phyloP scores from a whole-genome alignment of 2,797 vertebrate species.

The Gastrophryne carolinensis region DNA sequence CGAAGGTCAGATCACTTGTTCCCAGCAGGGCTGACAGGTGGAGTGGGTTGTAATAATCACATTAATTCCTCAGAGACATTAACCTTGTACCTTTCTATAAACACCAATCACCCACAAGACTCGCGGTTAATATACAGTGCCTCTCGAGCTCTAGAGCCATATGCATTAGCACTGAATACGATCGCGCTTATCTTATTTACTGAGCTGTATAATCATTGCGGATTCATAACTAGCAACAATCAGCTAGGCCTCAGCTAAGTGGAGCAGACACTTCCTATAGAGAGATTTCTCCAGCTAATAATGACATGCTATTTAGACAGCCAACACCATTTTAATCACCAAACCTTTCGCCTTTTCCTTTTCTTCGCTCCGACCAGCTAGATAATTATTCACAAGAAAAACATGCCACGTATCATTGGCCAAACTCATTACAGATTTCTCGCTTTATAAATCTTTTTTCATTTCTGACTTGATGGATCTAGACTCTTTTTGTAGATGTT shows the following conservation, averaged over 20 bases:
- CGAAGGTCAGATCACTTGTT: constrained; percentile 30
- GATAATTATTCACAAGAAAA: constrained; percentile 1
- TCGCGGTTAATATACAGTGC: not conserved
- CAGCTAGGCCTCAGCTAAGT: not conserved
- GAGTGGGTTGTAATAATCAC: constrained; percentile 11
- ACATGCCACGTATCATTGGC: constrained; percentile 22
- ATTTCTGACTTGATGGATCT: not conserved
- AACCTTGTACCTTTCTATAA: constrained; percentile 13
- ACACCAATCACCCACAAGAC: not conserved
- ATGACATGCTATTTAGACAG: constrained; percentile 13
- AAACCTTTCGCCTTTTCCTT: not conserved
- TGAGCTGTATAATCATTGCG: constrained; percentile 28
- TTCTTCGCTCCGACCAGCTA: not conserved
- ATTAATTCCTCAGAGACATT: constrained; percentile 3
- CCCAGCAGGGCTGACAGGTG: not conserved
- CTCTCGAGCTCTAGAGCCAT: not conserved
- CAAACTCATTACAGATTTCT: not conserved
- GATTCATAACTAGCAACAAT: not conserved
- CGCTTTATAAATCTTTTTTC: constrained; percentile 15
- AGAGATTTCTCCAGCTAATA: not conserved
- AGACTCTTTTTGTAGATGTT: not conserved
- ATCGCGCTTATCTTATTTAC: constrained; percentile 35
- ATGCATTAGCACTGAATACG: constrained; percentile 12
- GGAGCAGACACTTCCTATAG: not conserved
- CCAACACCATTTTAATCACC: not conserved